Percentiles rank a stretch among this genome's conserved stretches.
phyloP scores from a whole-genome alignment of 1,140 invertebrate genomes.

The Psix sp. region DNA sequence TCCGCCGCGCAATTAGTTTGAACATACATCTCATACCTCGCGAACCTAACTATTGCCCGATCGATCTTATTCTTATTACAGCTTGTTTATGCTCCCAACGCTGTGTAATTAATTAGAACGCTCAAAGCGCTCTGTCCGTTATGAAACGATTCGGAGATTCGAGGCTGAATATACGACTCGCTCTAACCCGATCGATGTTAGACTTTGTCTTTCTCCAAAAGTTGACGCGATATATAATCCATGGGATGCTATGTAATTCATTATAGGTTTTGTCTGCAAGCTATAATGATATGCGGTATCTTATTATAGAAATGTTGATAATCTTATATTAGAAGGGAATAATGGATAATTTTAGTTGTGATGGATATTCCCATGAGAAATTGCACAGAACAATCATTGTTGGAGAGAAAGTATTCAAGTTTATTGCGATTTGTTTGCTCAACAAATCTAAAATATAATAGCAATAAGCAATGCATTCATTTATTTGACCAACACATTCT shows the following conservation, averaged over 20 bases:
- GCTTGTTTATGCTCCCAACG: not conserved
- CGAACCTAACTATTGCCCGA: not conserved
- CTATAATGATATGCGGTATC: too few species aligned
- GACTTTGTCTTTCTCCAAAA: too few species aligned
- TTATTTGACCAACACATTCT: conserved; percentile 5
- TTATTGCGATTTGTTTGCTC: conserved; percentile 30
- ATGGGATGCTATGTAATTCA: too few species aligned
- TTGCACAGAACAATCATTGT: conserved; percentile 21
- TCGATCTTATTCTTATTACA: conserved; percentile 2
- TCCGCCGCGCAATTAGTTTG: conserved; percentile 14
- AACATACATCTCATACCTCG: conserved; percentile 11
- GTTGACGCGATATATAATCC: too few species aligned
- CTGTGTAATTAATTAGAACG: conserved; percentile 4
- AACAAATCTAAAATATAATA: conserved; percentile 5
- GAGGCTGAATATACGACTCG: too few species aligned
- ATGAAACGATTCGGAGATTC: too few species aligned
- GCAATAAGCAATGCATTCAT: not conserved
- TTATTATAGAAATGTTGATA: conserved; percentile 40
- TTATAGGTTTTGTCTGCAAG: too few species aligned
- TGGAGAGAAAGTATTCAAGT: conserved; percentile 42
- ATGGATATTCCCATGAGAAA: conserved; percentile 18
- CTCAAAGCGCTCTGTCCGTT: too few species aligned
- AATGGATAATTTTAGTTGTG: conserved; percentile 39
- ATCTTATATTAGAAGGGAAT: conserved; percentile 40
- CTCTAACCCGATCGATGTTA: too few species aligned